phyloP scores from a whole-genome alignment of 1,140 invertebrate species.

The Pseudoatta argentina region DNA sequence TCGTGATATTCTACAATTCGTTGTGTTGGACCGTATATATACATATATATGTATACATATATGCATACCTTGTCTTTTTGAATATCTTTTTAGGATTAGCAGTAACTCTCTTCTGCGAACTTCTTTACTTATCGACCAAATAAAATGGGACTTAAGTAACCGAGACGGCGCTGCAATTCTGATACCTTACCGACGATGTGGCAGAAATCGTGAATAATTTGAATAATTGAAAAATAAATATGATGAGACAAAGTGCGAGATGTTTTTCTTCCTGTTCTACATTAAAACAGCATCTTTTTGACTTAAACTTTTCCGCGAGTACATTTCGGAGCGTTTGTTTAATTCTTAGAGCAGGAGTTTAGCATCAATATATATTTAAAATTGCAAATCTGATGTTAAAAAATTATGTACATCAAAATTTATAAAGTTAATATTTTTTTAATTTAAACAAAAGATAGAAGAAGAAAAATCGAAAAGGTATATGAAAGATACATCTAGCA shows the following conservation, averaged over 20 bases:
- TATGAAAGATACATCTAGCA: background rate
- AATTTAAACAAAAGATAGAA: background rate
- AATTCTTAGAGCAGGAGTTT: background rate
- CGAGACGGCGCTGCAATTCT: slow-evolving; percentile 45
- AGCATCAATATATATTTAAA: background rate
- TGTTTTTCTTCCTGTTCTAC: background rate
- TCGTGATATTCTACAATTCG: slow-evolving; percentile 26
- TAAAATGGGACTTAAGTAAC: slow-evolving; percentile 52
- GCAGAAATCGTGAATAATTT: slow-evolving; percentile 29
- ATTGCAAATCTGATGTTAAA: background rate
- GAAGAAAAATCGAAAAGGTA: background rate
- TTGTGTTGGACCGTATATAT: slow-evolving; percentile 21
- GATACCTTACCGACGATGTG: slow-evolving; percentile 52
- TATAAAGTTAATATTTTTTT: background rate
- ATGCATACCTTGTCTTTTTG: slow-evolving; percentile 45
- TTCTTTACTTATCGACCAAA: slow-evolving; percentile 55
- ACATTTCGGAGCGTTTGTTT: background rate
- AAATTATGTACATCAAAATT: background rate
- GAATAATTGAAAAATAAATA: slow-evolving; percentile 51
- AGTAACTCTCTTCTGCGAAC: background rate
- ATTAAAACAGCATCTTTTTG: background rate
- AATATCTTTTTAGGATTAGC: slow-evolving; percentile 56
- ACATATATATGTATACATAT: slow-evolving; percentile 21
- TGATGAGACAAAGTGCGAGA: slow-evolving; percentile 39
- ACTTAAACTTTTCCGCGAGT: background rate